Evolutionary conservation across 2,888 invertebrate genomes (phyloP), one percentile per base, ranked within the genome.

Genomic region (Furcula furcula): DNA sequence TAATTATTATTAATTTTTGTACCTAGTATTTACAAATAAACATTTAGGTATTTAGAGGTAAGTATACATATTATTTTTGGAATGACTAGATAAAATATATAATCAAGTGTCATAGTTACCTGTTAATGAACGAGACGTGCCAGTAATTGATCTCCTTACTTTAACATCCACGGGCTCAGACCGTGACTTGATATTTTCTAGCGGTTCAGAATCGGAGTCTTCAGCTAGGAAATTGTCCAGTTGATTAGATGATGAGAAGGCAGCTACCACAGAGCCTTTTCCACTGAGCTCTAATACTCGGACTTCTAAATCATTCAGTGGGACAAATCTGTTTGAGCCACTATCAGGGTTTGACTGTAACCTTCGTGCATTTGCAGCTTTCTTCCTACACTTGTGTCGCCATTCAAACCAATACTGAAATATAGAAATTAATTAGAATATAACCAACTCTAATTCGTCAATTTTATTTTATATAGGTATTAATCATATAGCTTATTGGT

Each of bases 361-460:
- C 47, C 76, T 71, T 33, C 65, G 58, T 9, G 59, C 66, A 61
- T 80, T 74, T 7, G 76, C 69, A 31, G 78, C 81, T 66, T 84
- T 85, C 62, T 74, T 85, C 53, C 78, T 78, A 43, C 81, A 81
- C 45, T 81, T 85, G 43, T 82, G 80, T 29, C 84, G 62, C 83
- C 83, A 85, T 58, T 83, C 84, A 64, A 81, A 78, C 84, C 85
- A 85, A 43, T 85, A 85, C 86, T 86, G 67, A 36, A 74, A 70
- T 44, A 31, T n/a, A n/a, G n/a, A n/a, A n/a, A n/a, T n/a, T n/a
- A n/a, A n/a, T n/a, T n/a, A n/a, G n/a, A n/a, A n/a, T n/a, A n/a
- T n/a, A n/a, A n/a, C n/a, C n/a, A n/a, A n/a, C n/a, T n/a, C n/a
- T n/a, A n/a, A n/a, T n/a, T n/a, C n/a, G n/a, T n/a, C n/a, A n/a